Conservation (phyloP, 1,140 invertebrate species). For the Dreissena polymorpha region DNA sequence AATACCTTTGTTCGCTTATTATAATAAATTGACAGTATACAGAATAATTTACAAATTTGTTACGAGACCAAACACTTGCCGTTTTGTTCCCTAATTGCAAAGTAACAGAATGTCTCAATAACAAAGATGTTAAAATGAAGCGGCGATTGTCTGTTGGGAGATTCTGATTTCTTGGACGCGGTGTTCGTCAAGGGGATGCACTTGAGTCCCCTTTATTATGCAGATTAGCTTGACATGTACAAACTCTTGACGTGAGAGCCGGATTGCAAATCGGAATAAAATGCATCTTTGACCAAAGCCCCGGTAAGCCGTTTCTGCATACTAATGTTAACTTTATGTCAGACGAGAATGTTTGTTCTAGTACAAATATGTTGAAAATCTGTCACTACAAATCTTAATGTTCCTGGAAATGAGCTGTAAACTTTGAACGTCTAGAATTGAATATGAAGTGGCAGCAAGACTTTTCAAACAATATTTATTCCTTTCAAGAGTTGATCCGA, state of each 20-base stretch:
- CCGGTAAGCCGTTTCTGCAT: constrained; percentile 46
- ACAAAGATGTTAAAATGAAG: too few relatives aligned
- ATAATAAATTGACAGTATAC: too few relatives aligned
- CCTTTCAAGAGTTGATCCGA: too few relatives aligned
- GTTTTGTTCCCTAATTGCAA: too few relatives aligned
- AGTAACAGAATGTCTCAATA: too few relatives aligned
- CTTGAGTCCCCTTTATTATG: constrained; percentile 47
- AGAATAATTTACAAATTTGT: too few relatives aligned
- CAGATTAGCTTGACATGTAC: constrained; percentile 31
- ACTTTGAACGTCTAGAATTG: not conserved
- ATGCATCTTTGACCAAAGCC: constrained; percentile 27
- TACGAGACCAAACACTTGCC: too few relatives aligned
- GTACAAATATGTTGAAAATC: constrained; percentile 47
- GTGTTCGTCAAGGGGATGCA: constrained; percentile 18
- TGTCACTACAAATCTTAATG: constrained; percentile 44
- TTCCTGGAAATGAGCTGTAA: not conserved
- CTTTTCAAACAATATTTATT: not conserved
- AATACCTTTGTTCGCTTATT: too few relatives aligned
- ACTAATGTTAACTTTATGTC: constrained; percentile 53
- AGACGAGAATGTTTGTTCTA: constrained; percentile 41
- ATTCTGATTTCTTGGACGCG: not conserved
- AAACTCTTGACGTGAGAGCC: constrained; percentile 29
- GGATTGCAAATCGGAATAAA: constrained; percentile 54
- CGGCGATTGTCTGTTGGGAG: constrained; percentile 20
- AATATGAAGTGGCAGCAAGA: not conserved